These are phyloP conservation scores for Acrobasis consociella DNA, from an alignment of 2,888 invertebrate species.

Conservation along the genomic window DNA sequence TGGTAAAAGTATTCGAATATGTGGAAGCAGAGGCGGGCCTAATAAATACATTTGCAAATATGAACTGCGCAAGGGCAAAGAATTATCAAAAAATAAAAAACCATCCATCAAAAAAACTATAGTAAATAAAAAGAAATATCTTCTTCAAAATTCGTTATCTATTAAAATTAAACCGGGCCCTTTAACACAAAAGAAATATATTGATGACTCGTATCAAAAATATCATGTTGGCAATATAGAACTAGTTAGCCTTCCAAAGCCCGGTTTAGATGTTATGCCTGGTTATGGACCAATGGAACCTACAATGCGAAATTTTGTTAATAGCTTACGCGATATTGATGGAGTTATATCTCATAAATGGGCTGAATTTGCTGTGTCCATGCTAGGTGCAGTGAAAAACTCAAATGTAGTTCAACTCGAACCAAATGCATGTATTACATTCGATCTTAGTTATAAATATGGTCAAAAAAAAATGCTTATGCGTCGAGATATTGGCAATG, in stretches of 20 bases:
- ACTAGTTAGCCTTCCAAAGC: constrained; percentile 74
- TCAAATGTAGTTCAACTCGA: constrained; percentile 43
- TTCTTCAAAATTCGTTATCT: constrained; percentile 57
- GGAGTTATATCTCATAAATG: constrained; percentile 72
- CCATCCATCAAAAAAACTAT: constrained; percentile 31
- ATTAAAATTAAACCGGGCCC: constrained; percentile 83
- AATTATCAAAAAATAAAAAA: constrained; percentile 34
- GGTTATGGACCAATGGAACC: constrained; percentile 71
- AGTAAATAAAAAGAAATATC: constrained; percentile 45
- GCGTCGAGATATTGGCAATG: constrained; percentile 47
- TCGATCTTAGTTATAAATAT: constrained; percentile 83
- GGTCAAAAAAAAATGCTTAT: constrained; percentile 82
- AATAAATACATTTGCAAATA: constrained; percentile 57
- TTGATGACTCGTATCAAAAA: constrained; percentile 71
- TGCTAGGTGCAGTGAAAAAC: constrained; percentile 58
- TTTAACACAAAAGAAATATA: constrained; percentile 68
- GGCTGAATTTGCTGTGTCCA: constrained; percentile 82
- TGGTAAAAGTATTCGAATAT: constrained; percentile 59
- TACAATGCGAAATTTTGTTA: constrained; percentile 64
- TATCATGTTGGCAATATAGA: constrained; percentile 70
- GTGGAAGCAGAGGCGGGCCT: constrained; percentile 68
- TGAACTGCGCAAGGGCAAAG: constrained; percentile 47
- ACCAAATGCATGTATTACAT: constrained; percentile 64
- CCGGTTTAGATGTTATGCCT: constrained; percentile 74
- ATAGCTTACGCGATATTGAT: constrained; percentile 57